These are phyloP conservation scores for Pocillopora verrucosa DNA, from an alignment of 64 coral and sea anemone species.

Conservation along the genomic window DNA sequence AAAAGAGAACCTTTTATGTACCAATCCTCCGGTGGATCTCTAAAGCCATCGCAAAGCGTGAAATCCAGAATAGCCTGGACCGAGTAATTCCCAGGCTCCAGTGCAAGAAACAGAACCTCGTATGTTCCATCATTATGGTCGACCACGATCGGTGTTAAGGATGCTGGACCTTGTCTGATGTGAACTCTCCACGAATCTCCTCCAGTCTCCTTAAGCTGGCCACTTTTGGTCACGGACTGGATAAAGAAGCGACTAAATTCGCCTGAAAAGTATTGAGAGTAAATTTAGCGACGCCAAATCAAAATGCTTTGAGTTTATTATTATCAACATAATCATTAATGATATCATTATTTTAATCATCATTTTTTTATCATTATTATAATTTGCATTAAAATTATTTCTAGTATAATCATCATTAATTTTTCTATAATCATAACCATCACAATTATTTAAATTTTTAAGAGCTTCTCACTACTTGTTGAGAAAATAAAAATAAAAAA, in stretches of 20 bases:
- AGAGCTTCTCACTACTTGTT: no score
- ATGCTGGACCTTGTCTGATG: conserved; percentile 52
- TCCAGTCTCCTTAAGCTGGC: conserved; percentile 10
- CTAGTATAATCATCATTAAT: no score
- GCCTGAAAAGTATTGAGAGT: background rate
- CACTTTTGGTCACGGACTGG: conserved; percentile 18
- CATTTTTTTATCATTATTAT: no score
- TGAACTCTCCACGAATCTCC: conserved; percentile 66
- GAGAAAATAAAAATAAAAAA: no score
- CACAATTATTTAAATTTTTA: no score
- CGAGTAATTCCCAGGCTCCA: conserved; percentile 48
- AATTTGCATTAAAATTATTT: no score
- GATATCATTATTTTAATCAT: no score
- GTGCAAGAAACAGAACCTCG: conserved; percentile 47
- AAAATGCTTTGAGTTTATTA: background rate
- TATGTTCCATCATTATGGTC: conserved; percentile 61
- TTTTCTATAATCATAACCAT: no score
- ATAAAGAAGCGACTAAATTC: conserved; percentile 50
- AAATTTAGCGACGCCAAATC: background rate
- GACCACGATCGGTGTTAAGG: conserved; percentile 37
- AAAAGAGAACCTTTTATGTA: background rate
- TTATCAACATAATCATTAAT: no score
- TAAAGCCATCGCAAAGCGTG: conserved; percentile 51
- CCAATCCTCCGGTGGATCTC: conserved; percentile 5
- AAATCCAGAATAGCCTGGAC: conserved; percentile 41